These are phyloP conservation scores for Pseudorasbora parva DNA, from an alignment of 2,113 vertebrate species.

Conservation along the genomic window DNA sequence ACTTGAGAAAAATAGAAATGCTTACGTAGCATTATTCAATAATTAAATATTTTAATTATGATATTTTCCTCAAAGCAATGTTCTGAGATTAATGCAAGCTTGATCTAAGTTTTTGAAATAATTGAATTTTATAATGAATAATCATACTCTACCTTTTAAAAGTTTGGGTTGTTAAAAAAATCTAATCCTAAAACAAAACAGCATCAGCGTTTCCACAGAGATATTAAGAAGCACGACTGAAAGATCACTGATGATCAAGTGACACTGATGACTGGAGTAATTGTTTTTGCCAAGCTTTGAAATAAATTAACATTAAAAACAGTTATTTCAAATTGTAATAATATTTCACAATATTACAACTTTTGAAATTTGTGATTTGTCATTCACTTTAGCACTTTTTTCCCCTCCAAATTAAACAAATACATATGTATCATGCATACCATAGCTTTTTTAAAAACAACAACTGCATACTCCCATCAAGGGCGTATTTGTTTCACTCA, in stretches of 20 bases:
- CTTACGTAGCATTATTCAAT: neutral
- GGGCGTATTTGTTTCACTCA: slow-evolving; percentile 1
- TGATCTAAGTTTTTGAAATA: neutral
- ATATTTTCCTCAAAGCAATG: neutral
- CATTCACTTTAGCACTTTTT: neutral
- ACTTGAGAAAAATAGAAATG: slow-evolving; percentile 25
- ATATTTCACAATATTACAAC: neutral
- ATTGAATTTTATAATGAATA: neutral
- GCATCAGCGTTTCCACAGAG: neutral
- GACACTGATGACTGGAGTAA: neutral
- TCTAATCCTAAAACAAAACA: neutral
- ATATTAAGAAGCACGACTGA: neutral
- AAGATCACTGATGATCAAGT: no score
- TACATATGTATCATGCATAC: neutral
- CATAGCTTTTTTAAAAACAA: slow-evolving; percentile 20
- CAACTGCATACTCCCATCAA: slow-evolving; percentile 49
- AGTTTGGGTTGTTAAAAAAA: neutral
- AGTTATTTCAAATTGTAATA: neutral
- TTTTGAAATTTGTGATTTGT: neutral
- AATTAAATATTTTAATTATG: neutral
- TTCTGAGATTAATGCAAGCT: neutral
- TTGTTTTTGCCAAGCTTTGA: neutral
- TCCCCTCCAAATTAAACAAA: neutral
- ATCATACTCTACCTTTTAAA: neutral
- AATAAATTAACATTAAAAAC: no score